Percentiles rank a stretch among this genome's conserved stretches.
Evolutionary conservation across 2,888 invertebrate genomes (phyloP).

Genomic region (Mesorhabditis belari): DNA sequence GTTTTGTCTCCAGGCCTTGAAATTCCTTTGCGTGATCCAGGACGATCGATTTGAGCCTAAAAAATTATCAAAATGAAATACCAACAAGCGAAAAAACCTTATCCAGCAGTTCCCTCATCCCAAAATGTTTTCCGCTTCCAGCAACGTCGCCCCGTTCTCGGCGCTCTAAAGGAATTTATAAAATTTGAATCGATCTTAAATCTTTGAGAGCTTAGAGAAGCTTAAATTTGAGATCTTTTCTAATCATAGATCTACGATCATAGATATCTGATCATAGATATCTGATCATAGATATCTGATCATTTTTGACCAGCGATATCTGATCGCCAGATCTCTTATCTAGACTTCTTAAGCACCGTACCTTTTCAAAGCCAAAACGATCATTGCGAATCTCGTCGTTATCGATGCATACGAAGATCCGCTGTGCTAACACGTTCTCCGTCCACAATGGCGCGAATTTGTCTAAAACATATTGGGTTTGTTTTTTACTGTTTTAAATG

Average conservation of each 20-base stretch:
- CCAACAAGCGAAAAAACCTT: conserved; percentile 9
- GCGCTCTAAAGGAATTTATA: background rate
- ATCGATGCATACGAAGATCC: conserved; percentile 31
- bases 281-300: no score
- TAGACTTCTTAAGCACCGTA: no score
- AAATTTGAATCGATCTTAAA: background rate
- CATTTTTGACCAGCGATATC: no score
- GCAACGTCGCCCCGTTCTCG: conserved; percentile 8
- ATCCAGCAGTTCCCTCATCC: conserved; percentile 35
- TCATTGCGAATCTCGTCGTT: conserved; percentile 23
- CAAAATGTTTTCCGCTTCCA: conserved; percentile 19
- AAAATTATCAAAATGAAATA: background rate
- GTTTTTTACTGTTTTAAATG: no score
- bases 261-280: no score
- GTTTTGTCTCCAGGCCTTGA: conserved; percentile 12
- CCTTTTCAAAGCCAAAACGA: conserved; percentile 13
- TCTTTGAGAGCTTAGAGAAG: no score
- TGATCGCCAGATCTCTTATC: no score
- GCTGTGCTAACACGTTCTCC: conserved; percentile 29
- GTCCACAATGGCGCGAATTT: conserved; percentile 17
- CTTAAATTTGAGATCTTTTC: no score
- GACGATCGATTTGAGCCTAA: background rate
- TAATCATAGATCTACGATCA: no score
- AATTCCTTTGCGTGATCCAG: conserved; percentile 6
- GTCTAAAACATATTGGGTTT: no score